phyloP scores from a whole-genome alignment of 2,888 invertebrate genomes.

The Tiliacea citrago region DNA sequence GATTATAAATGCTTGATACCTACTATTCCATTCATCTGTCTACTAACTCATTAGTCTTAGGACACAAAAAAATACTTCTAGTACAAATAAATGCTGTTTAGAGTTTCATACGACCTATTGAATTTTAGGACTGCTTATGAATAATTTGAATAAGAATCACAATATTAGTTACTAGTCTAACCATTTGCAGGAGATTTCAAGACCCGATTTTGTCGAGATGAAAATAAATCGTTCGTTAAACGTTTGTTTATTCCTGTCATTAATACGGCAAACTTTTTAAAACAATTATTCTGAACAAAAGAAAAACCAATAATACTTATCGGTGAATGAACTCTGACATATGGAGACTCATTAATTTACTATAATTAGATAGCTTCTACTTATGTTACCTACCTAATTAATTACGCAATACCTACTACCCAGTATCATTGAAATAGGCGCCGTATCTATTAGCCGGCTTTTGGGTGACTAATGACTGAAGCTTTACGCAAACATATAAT shows the following conservation, averaged over 20 bases:
- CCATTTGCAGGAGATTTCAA: background rate
- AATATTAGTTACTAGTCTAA: background rate
- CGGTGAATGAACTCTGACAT: conserved; percentile 53
- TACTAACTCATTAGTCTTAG: background rate
- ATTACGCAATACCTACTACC: conserved; percentile 2
- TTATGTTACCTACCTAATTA: conserved; percentile 17
- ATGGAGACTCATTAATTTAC: conserved; percentile 20
- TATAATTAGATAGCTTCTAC: conserved; percentile 25
- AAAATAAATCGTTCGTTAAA: background rate
- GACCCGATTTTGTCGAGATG: too few species aligned
- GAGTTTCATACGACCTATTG: background rate
- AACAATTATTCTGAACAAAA: background rate
- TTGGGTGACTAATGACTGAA: background rate
- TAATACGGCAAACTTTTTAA: background rate
- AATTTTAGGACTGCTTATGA: background rate
- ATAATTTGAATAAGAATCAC: background rate
- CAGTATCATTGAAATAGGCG: background rate
- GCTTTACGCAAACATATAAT: background rate
- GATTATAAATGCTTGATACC: conserved; percentile 1
- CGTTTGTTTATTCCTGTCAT: background rate
- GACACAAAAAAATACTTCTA: background rate
- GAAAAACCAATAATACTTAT: conserved; percentile 28
- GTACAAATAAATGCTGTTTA: background rate
- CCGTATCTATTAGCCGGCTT: background rate
- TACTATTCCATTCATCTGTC: conserved; percentile 23